phyloP scores from a whole-genome alignment of 2,888 invertebrate species.

The Lasioglossum malachurum region DNA sequence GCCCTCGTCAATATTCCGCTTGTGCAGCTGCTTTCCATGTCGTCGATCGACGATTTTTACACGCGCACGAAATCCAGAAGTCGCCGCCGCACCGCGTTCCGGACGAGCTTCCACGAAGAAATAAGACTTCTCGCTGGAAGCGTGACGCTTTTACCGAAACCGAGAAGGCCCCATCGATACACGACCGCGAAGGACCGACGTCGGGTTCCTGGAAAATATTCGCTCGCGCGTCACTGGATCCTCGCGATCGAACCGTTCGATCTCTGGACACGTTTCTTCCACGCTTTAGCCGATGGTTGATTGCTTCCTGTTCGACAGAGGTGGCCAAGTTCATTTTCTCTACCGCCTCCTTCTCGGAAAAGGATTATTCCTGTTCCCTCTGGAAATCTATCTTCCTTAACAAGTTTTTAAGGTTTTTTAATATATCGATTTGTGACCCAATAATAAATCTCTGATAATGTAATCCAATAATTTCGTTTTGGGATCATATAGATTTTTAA shows the following conservation, averaged over 20 bases:
- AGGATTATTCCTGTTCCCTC: not conserved
- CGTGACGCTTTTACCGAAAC: slow-evolving; percentile 66
- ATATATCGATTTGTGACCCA: too few species aligned
- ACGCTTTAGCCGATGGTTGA: not conserved
- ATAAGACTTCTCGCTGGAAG: slow-evolving; percentile 51
- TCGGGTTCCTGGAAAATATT: not conserved
- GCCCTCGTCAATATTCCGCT: slow-evolving; percentile 65
- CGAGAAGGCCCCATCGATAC: slow-evolving; percentile 30
- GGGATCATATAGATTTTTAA: too few species aligned
- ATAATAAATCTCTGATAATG: too few species aligned
- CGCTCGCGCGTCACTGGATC: not conserved
- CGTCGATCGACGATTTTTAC: slow-evolving; percentile 56
- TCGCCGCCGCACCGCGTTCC: slow-evolving; percentile 20
- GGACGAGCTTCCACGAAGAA: slow-evolving; percentile 54
- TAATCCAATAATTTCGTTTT: too few species aligned
- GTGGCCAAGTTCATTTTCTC: not conserved
- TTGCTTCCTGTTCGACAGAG: not conserved
- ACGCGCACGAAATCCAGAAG: slow-evolving; percentile 68
- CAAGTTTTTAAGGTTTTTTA: too few species aligned
- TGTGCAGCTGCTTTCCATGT: slow-evolving; percentile 52
- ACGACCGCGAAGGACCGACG: slow-evolving; percentile 13
- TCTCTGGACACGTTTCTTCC: not conserved
- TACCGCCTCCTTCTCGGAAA: not conserved
- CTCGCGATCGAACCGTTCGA: not conserved
- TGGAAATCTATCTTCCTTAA: not conserved